phyloP scores from a whole-genome alignment of 2,797 vertebrate species.

The Tapera naevia region DNA sequence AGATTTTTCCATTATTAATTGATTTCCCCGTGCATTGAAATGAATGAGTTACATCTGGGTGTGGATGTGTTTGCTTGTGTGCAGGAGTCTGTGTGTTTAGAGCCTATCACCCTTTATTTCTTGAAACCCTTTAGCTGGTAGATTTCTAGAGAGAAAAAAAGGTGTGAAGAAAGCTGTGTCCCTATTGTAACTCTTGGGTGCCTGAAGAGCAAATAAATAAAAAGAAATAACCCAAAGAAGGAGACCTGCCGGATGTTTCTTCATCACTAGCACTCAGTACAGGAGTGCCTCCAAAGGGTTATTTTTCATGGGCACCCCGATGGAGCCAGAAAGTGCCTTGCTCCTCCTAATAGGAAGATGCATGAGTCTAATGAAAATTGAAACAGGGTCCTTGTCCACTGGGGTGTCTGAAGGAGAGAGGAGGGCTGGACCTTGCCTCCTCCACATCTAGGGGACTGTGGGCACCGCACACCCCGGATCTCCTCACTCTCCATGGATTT shows the following conservation, averaged over 20 bases:
- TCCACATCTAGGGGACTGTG: rapidly evolving
- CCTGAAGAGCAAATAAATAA: not conserved
- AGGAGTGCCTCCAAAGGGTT: rapidly evolving
- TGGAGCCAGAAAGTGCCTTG: not conserved
- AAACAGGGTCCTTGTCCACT: not conserved
- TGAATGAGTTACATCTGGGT: not conserved
- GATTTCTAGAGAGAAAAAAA: not conserved
- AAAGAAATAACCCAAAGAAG: not conserved
- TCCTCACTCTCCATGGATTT: rapidly evolving
- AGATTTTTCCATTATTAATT: not conserved
- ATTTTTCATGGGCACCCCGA: not conserved
- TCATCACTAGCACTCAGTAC: not conserved
- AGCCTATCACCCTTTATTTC: not conserved
- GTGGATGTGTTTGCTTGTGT: too few species aligned
- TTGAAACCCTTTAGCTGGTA: not conserved
- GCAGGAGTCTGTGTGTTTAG: not conserved
- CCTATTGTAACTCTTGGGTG: not conserved
- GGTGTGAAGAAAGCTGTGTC: not conserved
- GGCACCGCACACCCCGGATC: not conserved
- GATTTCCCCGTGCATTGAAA: not conserved
- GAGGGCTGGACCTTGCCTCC: not conserved
- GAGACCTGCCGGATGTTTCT: not conserved
- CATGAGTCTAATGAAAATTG: not conserved
- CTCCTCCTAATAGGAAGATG: not conserved
- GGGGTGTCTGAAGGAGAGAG: not conserved